A percentile compares a stretch with the other conserved stretches of the same genome.
Conservation (phyloP, 2,797 vertebrate genomes). For the Crenuchus spilurus region DNA sequence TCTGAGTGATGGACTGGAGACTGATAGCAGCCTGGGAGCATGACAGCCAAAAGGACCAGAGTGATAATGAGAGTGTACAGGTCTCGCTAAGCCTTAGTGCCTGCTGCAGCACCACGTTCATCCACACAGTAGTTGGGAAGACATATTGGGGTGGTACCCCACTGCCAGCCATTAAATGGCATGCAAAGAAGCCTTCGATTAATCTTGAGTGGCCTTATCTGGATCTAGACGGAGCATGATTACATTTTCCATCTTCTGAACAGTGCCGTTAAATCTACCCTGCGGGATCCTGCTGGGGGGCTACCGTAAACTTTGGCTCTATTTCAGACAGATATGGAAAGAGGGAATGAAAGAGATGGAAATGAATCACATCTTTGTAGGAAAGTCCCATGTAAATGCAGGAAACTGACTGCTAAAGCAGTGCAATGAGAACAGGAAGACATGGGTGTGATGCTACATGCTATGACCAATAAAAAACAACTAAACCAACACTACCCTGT, state of each 20-base stretch:
- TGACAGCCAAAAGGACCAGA: background rate
- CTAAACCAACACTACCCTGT: background rate
- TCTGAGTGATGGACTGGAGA: background rate
- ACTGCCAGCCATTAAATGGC: background rate
- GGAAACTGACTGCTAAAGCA: too few species aligned
- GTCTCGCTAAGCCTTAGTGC: background rate
- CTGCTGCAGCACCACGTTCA: background rate
- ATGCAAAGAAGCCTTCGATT: conserved; percentile 22
- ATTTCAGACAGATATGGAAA: conserved; percentile 2
- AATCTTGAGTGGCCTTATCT: conserved; percentile 23
- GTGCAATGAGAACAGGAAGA: background rate
- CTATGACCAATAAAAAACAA: too few species aligned
- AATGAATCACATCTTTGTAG: conserved; percentile 1
- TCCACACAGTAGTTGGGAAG: background rate
- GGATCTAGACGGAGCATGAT: conserved; percentile 37
- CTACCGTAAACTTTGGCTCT: conserved; percentile 36
- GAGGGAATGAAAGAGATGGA: conserved; percentile 5
- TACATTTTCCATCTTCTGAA: conserved; percentile 45
- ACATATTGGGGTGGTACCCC: conserved; percentile 10
- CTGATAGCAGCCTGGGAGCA: background rate
- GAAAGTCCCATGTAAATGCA: background rate
- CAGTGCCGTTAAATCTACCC: conserved; percentile 23
- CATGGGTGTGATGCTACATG: background rate
- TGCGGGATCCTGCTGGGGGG: conserved; percentile 8
- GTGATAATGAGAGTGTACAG: conserved; percentile 4